Base-by-base conservation (phyloP, 2,888 invertebrate species). In the Patella pellucida region DNA sequence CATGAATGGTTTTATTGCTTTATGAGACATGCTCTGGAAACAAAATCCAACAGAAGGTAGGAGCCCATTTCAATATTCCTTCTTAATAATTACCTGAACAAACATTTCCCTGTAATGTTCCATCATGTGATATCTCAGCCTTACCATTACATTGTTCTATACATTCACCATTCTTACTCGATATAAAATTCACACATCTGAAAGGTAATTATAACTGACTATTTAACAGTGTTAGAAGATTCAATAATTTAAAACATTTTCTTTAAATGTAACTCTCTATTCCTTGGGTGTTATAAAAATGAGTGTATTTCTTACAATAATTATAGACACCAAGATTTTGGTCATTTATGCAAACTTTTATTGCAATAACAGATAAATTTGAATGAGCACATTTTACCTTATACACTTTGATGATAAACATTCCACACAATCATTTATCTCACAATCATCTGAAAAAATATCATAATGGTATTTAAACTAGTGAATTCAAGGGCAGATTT, bases 111-210 rank as follows among this genome's bases (percentile, higher is more conserved):
- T 81, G 83, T 11, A 81, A 12, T 1, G 77, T 54, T n/a, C 83
- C 84, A 31, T 77, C 72, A 52, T 76, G 71, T 50, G 79, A 54
- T 27, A 84, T 79, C 71, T 82, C 82, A 19, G 85, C 84, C 52
- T 83, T 77, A 19, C 85, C 86, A 71, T 73, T 78, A 78, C 87
- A 86, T 56, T 78, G 78, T 23, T 78, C 78, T 72, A 86, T 71
- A 78, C 87, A 87, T 52, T 77, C 76, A 4, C 79, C 73, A 56
- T 80, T 83, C 68, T 73, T 74, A 70, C 83, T 79, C 52, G 81
- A 82, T 41, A 86, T 82, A 77, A 85, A 87, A 54, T 84, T 80
- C 50, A 84, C 81, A 82, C 87, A 87, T 69, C 83, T 84, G 56
- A 14, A 76, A 71, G 51, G n/a, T 52, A 19, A 69, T 12, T 15